Conservation (phyloP, 2,888 invertebrate species). For the Athrips mouffetella region DNA sequence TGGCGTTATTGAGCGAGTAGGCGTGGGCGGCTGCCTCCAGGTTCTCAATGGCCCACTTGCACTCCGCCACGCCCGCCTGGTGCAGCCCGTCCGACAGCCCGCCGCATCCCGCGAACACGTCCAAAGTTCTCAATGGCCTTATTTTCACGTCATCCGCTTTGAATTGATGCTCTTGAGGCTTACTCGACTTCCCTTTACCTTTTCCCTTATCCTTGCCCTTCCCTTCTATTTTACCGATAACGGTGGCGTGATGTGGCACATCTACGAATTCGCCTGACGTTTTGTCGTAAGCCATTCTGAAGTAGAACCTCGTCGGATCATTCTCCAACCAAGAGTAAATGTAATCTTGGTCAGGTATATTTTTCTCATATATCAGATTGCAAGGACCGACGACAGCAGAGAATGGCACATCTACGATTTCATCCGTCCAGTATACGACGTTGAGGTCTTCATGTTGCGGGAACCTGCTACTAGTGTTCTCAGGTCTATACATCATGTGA, state of each 20-base stretch:
- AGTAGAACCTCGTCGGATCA: slow-evolving; percentile 86
- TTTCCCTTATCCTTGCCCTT: slow-evolving; percentile 83
- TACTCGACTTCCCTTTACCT: slow-evolving; percentile 81
- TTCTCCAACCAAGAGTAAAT: slow-evolving; percentile 78
- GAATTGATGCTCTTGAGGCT: slow-evolving; percentile 38
- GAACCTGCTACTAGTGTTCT: slow-evolving; percentile 82
- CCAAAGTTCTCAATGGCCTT: slow-evolving; percentile 81
- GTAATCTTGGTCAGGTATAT: slow-evolving; percentile 68
- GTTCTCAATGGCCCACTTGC: slow-evolving; percentile 90
- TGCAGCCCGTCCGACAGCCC: slow-evolving; percentile 87
- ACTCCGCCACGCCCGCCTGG: slow-evolving; percentile 82
- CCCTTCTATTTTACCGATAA: slow-evolving; percentile 76
- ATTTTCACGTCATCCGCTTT: slow-evolving; percentile 48
- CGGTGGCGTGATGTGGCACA: slow-evolving; percentile 78
- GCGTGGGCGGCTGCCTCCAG: slow-evolving; percentile 88
- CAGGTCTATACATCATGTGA: slow-evolving; percentile 85
- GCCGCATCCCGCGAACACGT: slow-evolving; percentile 93
- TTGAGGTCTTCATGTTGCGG: slow-evolving; percentile 84
- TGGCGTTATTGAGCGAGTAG: slow-evolving; percentile 85
- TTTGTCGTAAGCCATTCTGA: slow-evolving; percentile 82
- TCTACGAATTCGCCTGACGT: slow-evolving; percentile 76
- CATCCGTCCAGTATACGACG: slow-evolving; percentile 86
- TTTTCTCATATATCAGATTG: slow-evolving; percentile 81
- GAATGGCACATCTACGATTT: slow-evolving; percentile 81
- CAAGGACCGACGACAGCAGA: slow-evolving; percentile 83